Base-by-base conservation (phyloP, 2,113 vertebrate species). In the Gadus macrocephalus region DNA sequence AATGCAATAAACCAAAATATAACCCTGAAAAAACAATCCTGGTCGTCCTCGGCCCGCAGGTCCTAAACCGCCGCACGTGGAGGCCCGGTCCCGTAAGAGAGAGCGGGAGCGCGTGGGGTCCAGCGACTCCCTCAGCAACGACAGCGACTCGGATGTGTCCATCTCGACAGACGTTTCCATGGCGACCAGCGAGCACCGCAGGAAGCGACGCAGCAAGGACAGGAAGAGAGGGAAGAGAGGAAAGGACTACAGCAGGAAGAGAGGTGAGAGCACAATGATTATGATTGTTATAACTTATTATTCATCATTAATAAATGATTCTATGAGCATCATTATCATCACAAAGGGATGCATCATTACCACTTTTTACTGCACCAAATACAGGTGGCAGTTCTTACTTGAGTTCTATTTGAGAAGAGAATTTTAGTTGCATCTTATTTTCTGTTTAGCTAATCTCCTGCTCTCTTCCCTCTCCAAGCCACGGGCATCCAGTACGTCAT, bases 231-330 rank as follows among this genome's bases (percentile, higher is more conserved):
- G 84, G 0, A 90, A 82, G 85, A 90, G 81, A 69, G 83, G 78
- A 25, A 90, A 86, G 68, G 90, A 91, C 81, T 91, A 90, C 84
- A 87, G 86, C 79, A 78, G 89, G 69, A 92, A 92, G 73, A 89
- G 91, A 82, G 91, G 91, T 91, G 78, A 55, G 17, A 35, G 31
- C 6, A 4, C 31, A 35, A 35, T 35, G 4, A 35, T 35, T 35
- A 35, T 5, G 6, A 35, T 35, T 35, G 31, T 35, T 35, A 35
- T 35, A 0, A 5, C 5, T 35, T 35, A 35, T 35, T 5, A 35
- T 35, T 35, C 6, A 35, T 35, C 6, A 35, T 4, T 5, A 35
- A 35, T 35, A 35, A 35, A 35, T 35, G 0, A 35, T 7, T 35
- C 4, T 35, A 35, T 35, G 31, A 35, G 6, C 31, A 35, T 35